These are phyloP conservation scores for Muscicapa adusta DNA, from an alignment of 2,113 vertebrate genomes.

Conservation along the genomic window DNA sequence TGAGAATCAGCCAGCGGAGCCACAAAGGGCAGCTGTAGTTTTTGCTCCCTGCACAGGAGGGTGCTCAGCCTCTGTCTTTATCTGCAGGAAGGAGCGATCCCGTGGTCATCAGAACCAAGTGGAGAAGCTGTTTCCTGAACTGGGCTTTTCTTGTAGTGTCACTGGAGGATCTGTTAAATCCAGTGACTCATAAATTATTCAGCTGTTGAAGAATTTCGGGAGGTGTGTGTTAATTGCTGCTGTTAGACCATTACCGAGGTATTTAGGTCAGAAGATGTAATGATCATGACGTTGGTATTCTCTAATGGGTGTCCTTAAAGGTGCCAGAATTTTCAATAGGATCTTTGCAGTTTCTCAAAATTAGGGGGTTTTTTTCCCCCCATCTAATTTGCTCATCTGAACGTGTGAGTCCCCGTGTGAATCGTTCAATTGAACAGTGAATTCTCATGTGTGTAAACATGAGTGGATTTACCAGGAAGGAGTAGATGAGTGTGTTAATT, in stretches of 20 bases:
- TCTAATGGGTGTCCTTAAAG: background rate
- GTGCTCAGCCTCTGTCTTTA: constrained; percentile 55
- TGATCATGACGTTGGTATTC: background rate
- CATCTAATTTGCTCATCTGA: background rate
- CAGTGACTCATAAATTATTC: background rate
- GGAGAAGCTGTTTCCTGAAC: background rate
- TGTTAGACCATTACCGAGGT: background rate
- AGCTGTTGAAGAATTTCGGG: background rate
- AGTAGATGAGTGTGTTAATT: background rate
- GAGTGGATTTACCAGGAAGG: background rate
- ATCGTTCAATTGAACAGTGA: background rate
- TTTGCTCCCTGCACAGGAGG: constrained; percentile 59
- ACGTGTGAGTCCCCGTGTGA: background rate
- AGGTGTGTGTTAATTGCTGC: constrained; percentile 4
- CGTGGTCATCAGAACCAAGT: background rate
- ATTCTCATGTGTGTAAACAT: background rate
- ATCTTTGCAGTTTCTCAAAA: background rate
- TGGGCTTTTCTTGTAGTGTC: background rate
- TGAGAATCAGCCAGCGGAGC: background rate
- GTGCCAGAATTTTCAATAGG: background rate
- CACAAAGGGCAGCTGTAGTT: constrained; percentile 52
- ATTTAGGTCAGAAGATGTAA: constrained; percentile 33
- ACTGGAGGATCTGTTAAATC: background rate
- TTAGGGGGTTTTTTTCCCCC: background rate
- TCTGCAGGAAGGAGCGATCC: background rate